Conservation (phyloP, 2,888 invertebrate genomes). For the Ectropis crepuscularia region DNA sequence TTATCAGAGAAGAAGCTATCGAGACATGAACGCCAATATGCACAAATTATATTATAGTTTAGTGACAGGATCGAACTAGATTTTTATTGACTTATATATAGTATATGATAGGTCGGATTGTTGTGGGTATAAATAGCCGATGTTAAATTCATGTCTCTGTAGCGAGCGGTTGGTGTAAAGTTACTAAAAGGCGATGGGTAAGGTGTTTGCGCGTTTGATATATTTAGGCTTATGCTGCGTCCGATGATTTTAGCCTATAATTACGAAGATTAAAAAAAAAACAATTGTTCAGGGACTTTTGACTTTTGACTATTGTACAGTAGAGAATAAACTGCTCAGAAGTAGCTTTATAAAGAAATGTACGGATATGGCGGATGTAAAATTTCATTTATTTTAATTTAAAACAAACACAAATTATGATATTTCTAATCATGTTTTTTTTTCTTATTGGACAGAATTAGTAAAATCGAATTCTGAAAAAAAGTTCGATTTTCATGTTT, state of each 20-base stretch:
- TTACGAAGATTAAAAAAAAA: too few species aligned
- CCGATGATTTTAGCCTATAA: neutral
- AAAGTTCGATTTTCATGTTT: too few species aligned
- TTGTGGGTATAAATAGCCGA: constrained; percentile 12
- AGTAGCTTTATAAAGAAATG: too few species aligned
- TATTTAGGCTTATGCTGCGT: neutral
- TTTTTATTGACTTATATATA: constrained; percentile 22
- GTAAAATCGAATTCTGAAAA: too few species aligned
- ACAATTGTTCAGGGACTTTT: too few species aligned
- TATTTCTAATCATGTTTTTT: too few species aligned
- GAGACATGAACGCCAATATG: constrained; percentile 25
- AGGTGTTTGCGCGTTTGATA: constrained; percentile 37
- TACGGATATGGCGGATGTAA: too few species aligned
- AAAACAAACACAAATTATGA: too few species aligned
- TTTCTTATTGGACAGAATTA: too few species aligned
- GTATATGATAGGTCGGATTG: constrained; percentile 7
- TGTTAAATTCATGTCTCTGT: constrained; percentile 39
- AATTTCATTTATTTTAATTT: too few species aligned
- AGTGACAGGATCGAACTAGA: constrained; percentile 28
- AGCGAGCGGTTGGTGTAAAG: constrained; percentile 36
- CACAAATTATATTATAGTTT: constrained; percentile 37
- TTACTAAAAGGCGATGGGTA: constrained; percentile 38
- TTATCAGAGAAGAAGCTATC: constrained; percentile 20
- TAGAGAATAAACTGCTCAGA: too few species aligned
- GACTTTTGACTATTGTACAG: too few species aligned